Evolutionary conservation across 2,888 invertebrate genomes (phyloP).

Genomic region (Oasisia sp.): DNA sequence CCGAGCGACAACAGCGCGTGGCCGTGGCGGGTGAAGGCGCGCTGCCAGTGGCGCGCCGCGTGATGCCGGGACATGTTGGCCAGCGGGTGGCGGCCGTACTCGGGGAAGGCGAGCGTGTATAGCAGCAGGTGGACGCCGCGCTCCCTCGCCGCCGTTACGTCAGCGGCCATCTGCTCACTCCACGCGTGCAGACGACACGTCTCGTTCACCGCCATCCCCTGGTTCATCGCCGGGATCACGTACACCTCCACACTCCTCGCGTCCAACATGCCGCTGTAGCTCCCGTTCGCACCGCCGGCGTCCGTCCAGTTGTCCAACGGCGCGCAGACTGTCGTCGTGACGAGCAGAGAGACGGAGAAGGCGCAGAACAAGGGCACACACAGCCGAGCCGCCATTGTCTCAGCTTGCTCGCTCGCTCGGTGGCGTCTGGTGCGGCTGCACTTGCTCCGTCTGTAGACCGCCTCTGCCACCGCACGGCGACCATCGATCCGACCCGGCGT

Average conservation of each 20-base stretch:
- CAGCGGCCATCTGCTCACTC: neutral
- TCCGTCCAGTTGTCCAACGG: neutral
- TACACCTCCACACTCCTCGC: neutral
- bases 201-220: neutral
- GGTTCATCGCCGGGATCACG: neutral
- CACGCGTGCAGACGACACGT: neutral
- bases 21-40: constrained; percentile 58
- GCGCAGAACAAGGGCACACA: neutral
- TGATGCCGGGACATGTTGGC: constrained; percentile 42
- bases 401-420: neutral
- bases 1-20: constrained; percentile 58
- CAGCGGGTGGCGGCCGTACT: constrained; percentile 24
- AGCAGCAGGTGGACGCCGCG: constrained; percentile 29
- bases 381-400: neutral
- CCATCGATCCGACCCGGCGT: neutral
- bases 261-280: neutral
- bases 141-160: neutral
- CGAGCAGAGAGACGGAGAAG: neutral
- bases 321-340: neutral
- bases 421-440: neutral
- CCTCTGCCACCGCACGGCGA: neutral
- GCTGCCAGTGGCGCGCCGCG: constrained; percentile 56
- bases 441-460: neutral
- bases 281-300: neutral
- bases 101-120: constrained; percentile 31